Conservation (phyloP, 2,888 invertebrate genomes). For the Eupithecia insigniata region DNA sequence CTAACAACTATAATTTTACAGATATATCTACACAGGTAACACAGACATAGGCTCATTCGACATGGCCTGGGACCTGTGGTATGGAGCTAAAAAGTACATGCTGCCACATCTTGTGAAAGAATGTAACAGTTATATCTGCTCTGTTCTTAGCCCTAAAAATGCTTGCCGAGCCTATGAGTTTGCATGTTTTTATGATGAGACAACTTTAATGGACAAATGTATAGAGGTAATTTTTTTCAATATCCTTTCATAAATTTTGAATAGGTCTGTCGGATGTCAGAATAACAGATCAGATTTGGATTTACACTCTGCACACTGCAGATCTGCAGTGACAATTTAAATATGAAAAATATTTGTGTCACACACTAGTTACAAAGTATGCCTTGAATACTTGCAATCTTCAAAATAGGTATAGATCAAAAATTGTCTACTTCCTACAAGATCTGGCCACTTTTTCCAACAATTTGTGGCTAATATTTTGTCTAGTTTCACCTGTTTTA, state of each 20-base stretch:
- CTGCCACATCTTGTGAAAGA: constrained; percentile 92
- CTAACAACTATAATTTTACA: constrained; percentile 50
- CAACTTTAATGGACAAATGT: constrained; percentile 91
- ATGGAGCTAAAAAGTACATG: constrained; percentile 95
- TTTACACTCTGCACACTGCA: background rate
- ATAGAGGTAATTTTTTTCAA: constrained; percentile 83
- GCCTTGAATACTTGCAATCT: no score
- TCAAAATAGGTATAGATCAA: no score
- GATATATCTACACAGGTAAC: constrained; percentile 92
- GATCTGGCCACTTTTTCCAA: no score
- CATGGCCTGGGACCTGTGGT: constrained; percentile 93
- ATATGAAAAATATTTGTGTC: no score
- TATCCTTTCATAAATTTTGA: background rate
- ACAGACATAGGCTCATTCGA: constrained; percentile 92
- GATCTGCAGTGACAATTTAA: no score
- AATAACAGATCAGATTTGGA: background rate
- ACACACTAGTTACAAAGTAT: no score
- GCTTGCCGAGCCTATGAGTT: constrained; percentile 94
- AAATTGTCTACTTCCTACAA: no score
- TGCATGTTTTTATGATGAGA: constrained; percentile 93
- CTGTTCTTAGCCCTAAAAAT: constrained; percentile 90
- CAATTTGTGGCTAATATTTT: no score
- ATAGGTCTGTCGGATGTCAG: no score
- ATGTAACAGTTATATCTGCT: constrained; percentile 93
- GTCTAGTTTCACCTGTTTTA: no score